These are phyloP conservation scores for Caranx ignobilis DNA, from an alignment of 2,113 vertebrate species.

Conservation along the genomic window DNA sequence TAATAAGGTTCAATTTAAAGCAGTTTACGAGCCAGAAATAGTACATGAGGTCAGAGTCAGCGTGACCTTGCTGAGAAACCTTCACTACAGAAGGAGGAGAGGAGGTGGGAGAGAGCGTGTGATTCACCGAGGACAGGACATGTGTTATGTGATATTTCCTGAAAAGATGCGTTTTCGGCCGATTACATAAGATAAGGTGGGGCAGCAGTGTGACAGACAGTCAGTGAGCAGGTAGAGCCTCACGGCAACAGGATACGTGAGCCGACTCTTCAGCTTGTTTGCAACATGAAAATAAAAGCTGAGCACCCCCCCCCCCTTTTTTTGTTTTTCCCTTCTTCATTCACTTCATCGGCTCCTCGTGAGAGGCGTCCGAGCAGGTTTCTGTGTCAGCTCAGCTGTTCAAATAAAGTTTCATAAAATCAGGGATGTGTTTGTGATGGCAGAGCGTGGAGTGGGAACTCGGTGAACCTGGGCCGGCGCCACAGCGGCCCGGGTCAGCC, in stretches of 20 bases:
- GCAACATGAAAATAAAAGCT: background rate
- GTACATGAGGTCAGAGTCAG: background rate
- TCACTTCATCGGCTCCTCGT: no score
- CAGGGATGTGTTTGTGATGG: conserved; percentile 35
- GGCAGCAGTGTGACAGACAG: background rate
- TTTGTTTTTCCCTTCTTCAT: no score
- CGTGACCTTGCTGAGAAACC: background rate
- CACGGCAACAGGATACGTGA: background rate
- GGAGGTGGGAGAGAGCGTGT: conserved; percentile 22
- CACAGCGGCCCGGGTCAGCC: conserved; percentile 51
- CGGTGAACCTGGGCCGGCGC: conserved; percentile 58
- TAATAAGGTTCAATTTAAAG: background rate
- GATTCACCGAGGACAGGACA: conserved; percentile 25
- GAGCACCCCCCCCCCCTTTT: background rate
- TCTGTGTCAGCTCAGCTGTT: conserved; percentile 42
- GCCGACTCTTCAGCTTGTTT: background rate
- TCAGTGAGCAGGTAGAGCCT: background rate
- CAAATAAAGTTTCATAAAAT: conserved; percentile 42
- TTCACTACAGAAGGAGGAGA: background rate
- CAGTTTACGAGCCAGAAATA: background rate
- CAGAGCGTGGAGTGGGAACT: conserved; percentile 64
- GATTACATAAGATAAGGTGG: conserved; percentile 1
- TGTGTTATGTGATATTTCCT: conserved; percentile 30
- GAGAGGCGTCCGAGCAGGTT: conserved; percentile 7
- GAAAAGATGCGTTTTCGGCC: conserved; percentile 28